phyloP scores from a whole-genome alignment of 2,113 vertebrate genomes.

The Mus spicilegus region DNA sequence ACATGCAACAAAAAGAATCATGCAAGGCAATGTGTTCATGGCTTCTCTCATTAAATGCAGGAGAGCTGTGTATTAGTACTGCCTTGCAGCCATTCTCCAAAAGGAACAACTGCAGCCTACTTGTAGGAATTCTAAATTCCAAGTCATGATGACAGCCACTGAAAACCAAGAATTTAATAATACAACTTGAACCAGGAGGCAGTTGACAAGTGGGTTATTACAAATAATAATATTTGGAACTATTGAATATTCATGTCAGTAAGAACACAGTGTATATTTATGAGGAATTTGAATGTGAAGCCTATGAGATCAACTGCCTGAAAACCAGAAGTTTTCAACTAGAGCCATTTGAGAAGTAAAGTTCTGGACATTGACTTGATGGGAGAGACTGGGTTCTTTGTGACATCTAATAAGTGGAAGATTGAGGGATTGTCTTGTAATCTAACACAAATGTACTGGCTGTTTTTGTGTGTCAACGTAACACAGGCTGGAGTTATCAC shows the following conservation, averaged over 20 bases:
- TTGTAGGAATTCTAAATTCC: constrained; percentile 33
- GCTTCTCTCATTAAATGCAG: constrained; percentile 26
- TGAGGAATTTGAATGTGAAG: not conserved
- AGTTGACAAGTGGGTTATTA: not conserved
- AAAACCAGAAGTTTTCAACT: constrained; percentile 19
- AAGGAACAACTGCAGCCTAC: constrained; percentile 51
- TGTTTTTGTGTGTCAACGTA: no score
- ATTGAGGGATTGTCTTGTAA: not conserved
- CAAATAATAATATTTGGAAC: constrained; percentile 15
- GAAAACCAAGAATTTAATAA: constrained; percentile 42
- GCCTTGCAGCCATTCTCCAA: constrained; percentile 72
- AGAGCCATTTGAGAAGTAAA: not conserved
- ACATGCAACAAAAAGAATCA: constrained; percentile 56
- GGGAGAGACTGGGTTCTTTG: constrained; percentile 15
- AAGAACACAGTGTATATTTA: constrained; percentile 18
- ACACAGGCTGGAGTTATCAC: no score
- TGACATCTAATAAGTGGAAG: constrained; percentile 1
- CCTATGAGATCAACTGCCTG: not conserved
- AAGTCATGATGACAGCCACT: not conserved
- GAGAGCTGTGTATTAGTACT: not conserved
- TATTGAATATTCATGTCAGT: constrained; percentile 20
- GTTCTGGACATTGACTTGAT: constrained; percentile 27
- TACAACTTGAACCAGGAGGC: constrained; percentile 18
- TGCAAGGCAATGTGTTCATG: constrained; percentile 70
- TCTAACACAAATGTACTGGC: no score